Percentiles rank a stretch among this genome's conserved stretches.
phyloP scores from a whole-genome alignment of 2,888 invertebrate species.

The Leuctra nigra region DNA sequence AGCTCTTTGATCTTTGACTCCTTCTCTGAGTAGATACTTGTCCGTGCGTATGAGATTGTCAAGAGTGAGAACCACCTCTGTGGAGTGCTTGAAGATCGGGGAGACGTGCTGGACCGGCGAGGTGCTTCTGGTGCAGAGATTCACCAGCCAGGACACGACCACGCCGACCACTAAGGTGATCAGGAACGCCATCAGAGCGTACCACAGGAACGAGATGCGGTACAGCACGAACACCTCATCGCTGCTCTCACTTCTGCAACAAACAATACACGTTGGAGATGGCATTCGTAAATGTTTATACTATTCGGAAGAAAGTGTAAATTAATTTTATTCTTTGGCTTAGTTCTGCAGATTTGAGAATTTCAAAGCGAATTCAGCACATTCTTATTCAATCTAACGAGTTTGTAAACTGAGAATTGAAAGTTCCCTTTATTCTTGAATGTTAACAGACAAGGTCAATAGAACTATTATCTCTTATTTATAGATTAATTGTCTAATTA shows the following conservation, averaged over 20 bases:
- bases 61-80: neutral
- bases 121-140: neutral
- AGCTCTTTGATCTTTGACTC: constrained; percentile 12
- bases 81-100: neutral
- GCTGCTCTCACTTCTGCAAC: neutral
- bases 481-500: no score
- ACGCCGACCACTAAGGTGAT: constrained; percentile 35
- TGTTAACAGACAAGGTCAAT: no score
- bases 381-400: no score
- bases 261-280: no score
- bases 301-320: no score
- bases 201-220: constrained; percentile 38
- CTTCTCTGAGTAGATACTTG: constrained; percentile 11
- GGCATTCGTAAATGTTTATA: no score
- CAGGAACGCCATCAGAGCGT: constrained; percentile 34
- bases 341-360: no score
- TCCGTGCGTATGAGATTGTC: neutral
- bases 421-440: no score
- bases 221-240: constrained; percentile 32
- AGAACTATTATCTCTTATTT: no score
- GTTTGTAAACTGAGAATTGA: no score
- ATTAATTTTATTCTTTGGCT: no score
- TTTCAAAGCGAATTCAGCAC: no score
- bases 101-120: neutral
- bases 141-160: constrained; percentile 28